These are phyloP conservation scores for Phalera bucephala DNA, from an alignment of 2,888 invertebrate genomes.

Conservation along the genomic window DNA sequence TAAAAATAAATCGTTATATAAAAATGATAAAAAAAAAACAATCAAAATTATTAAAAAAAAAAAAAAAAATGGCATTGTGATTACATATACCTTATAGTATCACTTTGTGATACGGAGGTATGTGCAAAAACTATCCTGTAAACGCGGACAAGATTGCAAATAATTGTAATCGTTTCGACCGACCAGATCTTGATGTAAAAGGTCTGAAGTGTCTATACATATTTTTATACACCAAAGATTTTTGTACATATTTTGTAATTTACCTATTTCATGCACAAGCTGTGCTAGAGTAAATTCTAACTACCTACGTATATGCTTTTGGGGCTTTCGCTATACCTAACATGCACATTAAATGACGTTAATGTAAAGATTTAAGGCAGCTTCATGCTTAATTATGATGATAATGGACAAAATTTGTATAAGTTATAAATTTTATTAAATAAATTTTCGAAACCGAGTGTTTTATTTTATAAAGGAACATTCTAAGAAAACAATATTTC, in stretches of 20 bases:
- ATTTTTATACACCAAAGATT: slow-evolving; percentile 75
- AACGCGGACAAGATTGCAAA: slow-evolving; percentile 73
- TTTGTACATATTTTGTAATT: slow-evolving; percentile 74
- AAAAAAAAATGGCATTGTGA: slow-evolving; percentile 74
- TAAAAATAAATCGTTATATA: slow-evolving; percentile 42
- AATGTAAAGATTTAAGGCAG: slow-evolving; percentile 63
- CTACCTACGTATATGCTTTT: slow-evolving; percentile 54
- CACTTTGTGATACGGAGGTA: slow-evolving; percentile 57
- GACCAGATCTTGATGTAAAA: slow-evolving; percentile 74
- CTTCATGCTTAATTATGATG: slow-evolving; percentile 69
- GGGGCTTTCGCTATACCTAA: slow-evolving; percentile 70
- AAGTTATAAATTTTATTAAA: slow-evolving; percentile 72
- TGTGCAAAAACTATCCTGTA: slow-evolving; percentile 74
- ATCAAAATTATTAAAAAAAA: slow-evolving; percentile 36
- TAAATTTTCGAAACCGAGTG: slow-evolving; percentile 48
- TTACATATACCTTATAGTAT: slow-evolving; percentile 52
- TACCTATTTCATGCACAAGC: slow-evolving; percentile 47
- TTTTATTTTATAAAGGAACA: slow-evolving; percentile 42
- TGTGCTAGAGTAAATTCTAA: slow-evolving; percentile 64
- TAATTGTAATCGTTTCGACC: slow-evolving; percentile 78
- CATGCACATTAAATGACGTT: slow-evolving; percentile 52
- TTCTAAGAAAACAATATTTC: slow-evolving; percentile 8
- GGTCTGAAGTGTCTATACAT: slow-evolving; percentile 78
- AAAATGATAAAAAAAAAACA: slow-evolving; percentile 39
- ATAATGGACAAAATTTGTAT: slow-evolving; percentile 58